Base-by-base conservation (phyloP, 2,113 vertebrate species). In the Corythornis cristatus region DNA sequence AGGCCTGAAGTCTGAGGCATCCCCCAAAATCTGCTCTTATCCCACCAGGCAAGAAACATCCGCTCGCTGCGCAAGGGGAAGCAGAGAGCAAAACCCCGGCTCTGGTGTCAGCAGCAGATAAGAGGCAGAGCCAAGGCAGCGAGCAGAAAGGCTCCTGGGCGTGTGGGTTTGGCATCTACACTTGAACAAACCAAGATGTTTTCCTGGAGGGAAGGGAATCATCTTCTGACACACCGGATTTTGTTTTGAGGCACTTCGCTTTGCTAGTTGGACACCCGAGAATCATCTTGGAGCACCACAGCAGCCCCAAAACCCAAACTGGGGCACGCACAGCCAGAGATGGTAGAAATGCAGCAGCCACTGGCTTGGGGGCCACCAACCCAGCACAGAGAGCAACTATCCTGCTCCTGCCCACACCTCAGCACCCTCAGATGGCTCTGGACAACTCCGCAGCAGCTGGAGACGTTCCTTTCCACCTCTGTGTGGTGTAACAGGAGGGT, bases 401-500 rank as follows among this genome's bases (percentile, higher is more conserved):
- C 20, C 74, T 14, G 19, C 48, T 19, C 8, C 3, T 16, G 15
- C 74, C 50, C 40, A 22, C 68, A 12, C 21, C 53, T 45, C 31
- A 4, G 7, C 50, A 6, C 45, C 40, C 73, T 33, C 35, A 2
- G 12, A 8, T 0, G 18, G 28, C 61, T 25, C 54, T 1, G 31
- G 48, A 14, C 45, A 25, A 0, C 22, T 5, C 58, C 0, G 29
- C 43, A 12, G 56, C 37, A 4, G 35, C 74, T 6, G n/a, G 12
- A 64, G 75, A 29, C 1, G 0, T 2, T 73, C 25, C 77, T 31
- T 25, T 33, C 40, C 60, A 14, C 2, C 2, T 15, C 11, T 3
- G 2, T 5, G 23, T 1, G 3, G 50, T 6, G 28, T 2, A 20
- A 46, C 20, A 29, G 40, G 16, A 15, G 1, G 1, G 15, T n/a